phyloP scores from a whole-genome alignment of 2,113 vertebrate species.

The Otocyon megalotis region DNA sequence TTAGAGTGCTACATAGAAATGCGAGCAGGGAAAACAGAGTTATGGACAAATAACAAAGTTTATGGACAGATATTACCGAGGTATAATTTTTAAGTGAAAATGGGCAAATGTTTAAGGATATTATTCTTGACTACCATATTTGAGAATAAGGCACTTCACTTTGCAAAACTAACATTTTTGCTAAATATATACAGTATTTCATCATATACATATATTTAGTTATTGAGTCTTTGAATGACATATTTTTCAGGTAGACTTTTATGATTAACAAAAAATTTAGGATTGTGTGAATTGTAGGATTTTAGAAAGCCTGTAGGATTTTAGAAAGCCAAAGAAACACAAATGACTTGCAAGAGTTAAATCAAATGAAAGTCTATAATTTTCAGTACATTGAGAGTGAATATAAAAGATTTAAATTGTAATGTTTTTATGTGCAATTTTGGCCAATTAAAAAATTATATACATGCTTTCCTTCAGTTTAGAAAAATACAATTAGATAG shows the following conservation, averaged over 20 bases:
- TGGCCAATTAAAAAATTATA: background rate
- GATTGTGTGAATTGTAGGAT: background rate
- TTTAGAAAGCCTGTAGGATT: background rate
- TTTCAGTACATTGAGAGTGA: background rate
- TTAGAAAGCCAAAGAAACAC: background rate
- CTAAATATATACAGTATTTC: background rate
- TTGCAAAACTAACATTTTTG: background rate
- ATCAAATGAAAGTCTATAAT: slow-evolving; percentile 41
- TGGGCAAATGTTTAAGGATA: background rate
- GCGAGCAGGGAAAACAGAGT: background rate
- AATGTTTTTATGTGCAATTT: slow-evolving; percentile 55
- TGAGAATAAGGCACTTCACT: background rate
- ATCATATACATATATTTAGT: background rate
- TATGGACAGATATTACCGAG: background rate
- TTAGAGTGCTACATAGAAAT: background rate
- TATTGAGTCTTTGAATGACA: background rate
- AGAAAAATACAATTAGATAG: slow-evolving; percentile 36
- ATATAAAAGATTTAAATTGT: slow-evolving; percentile 4
- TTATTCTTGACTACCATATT: background rate
- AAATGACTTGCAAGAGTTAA: background rate
- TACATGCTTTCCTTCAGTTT: background rate
- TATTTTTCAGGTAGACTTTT: background rate
- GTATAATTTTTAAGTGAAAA: background rate
- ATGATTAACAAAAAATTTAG: background rate
- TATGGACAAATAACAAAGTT: background rate